Base-by-base conservation (phyloP, 2,888 invertebrate species). In the Apotomis capreana region DNA sequence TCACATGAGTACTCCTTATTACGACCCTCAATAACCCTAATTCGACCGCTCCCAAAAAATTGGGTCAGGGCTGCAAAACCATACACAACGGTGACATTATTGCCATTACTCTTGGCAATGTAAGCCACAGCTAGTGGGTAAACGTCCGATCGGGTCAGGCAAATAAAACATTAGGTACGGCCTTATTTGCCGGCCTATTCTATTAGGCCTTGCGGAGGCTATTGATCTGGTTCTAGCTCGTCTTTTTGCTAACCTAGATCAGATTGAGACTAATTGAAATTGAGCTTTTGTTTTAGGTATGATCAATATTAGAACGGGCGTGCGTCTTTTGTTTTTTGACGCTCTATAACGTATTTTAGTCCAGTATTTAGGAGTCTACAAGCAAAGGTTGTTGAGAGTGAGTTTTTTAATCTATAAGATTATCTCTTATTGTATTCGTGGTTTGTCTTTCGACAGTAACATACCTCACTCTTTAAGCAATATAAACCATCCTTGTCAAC, bases 31-130 rank as follows among this genome's bases (percentile, higher is more conserved):
- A 55, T 61, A 44, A 52, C 13, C 8, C 8, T 54, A 55, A 12
- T 2, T 36, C 36, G 36, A n/a, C 58, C 54, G n/a, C 49, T 58
- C 40, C 63, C 6, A 4, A 36, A 65, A 46, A 65, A 37, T n/a
- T 54, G 46, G 65, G 70, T 55, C 70, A 70, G 12, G 70, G 65
- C 37, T 60, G 54, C 44, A 67, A 36, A 67, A 5, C 46, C 26
- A 55, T 49, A 70, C 54, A 51, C 57, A 65, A 54, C 59, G 60
- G 55, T 61, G 61, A 61, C 67, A 61, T 71, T 69, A 62, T 69
- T 71, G 12, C 61, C 37, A 61, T 67, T 71, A 57, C 61, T 67
- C 54, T 55, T 60, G 57, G 49, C 36, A 10, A 46, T 51, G 57
- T 61, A 49, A 37, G 52, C 44, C 57, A 51, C 5, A 37, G 12